Base-by-base conservation (phyloP, 2,113 vertebrate genomes). In the Cyanoderma ruficeps region DNA sequence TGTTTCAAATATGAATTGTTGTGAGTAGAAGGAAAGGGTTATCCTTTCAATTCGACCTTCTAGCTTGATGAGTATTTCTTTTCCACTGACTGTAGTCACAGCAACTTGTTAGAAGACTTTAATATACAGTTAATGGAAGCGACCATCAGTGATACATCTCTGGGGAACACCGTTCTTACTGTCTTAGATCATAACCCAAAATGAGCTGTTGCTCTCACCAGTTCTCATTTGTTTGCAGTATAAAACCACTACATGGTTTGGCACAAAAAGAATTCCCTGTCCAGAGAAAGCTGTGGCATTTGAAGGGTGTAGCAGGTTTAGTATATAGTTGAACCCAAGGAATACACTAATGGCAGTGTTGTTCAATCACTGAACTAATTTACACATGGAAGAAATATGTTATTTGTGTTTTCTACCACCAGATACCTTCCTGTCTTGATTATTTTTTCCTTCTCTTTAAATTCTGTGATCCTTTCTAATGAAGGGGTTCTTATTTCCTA, bases 401-500 rank as follows among this genome's bases (percentile, higher is more conserved):
- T 84, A 78, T 31, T 91, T 82, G 13, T 71, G 33, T 39, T 92
- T 93, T 85, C 64, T 83, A 20, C 19, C 8, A 76, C 33, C 61
- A 96, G 17, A 27, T 83, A 76, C 53, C 49, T 93, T 94, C 37
- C 80, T 37, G 25, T 12, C 11, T 85, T 74, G 41, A 61, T 71
- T 83, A 41, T 63, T 88, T 94, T 85, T 83, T 35, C 41, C 31
- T 94, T 80, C 30, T 65, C 37, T 61, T 90, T 82, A 91, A 59
- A 84, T 84, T 71, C 57, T 44, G 23, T 78, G 35, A 87, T 78
- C 13, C 8, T 75, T 69, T 65, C 35, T 93, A 90, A 86, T 83
- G 71, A 96, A 96, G 41, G n/a, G 70, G 80, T 94, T 91, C 52
- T 30, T 69, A 47, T 85, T 96, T 92, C 92, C 61, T 59, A 37